These are phyloP conservation scores for Habrosyne pyritoides DNA, from an alignment of 2,888 invertebrate genomes.

Conservation along the genomic window DNA sequence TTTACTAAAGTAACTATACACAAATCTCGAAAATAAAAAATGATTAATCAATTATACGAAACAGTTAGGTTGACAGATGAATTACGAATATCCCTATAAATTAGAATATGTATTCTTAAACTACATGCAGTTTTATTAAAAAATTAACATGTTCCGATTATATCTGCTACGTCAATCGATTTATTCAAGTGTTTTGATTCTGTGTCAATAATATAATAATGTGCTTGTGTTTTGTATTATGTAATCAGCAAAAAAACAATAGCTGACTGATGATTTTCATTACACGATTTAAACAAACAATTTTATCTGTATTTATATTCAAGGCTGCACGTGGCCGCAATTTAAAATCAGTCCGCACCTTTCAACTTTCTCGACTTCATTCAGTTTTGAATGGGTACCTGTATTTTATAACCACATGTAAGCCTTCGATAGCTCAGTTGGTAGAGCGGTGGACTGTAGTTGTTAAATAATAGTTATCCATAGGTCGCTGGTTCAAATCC, in stretches of 20 bases:
- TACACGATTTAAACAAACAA: background rate
- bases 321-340: background rate
- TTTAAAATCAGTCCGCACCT: slow-evolving; percentile 1
- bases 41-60: too few relatives aligned
- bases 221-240: background rate
- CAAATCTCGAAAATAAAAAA: too few relatives aligned
- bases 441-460: slow-evolving; percentile 83
- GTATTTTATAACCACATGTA: slow-evolving; percentile 9
- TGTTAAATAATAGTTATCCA: slow-evolving; percentile 67
- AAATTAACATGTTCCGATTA: background rate
- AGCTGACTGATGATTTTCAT: too few relatives aligned
- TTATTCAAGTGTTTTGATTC: background rate
- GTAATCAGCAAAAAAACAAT: too few relatives aligned
- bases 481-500: slow-evolving; percentile 86
- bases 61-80: too few relatives aligned
- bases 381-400: background rate
- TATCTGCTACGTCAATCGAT: background rate
- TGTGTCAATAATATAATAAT: background rate
- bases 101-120: too few relatives aligned
- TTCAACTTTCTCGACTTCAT: background rate
- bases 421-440: slow-evolving; percentile 83
- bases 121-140: background rate
- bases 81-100: too few relatives aligned
- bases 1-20: too few relatives aligned
- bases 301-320: background rate